phyloP scores from a whole-genome alignment of 2,888 invertebrate genomes.

The Clostera curtula region DNA sequence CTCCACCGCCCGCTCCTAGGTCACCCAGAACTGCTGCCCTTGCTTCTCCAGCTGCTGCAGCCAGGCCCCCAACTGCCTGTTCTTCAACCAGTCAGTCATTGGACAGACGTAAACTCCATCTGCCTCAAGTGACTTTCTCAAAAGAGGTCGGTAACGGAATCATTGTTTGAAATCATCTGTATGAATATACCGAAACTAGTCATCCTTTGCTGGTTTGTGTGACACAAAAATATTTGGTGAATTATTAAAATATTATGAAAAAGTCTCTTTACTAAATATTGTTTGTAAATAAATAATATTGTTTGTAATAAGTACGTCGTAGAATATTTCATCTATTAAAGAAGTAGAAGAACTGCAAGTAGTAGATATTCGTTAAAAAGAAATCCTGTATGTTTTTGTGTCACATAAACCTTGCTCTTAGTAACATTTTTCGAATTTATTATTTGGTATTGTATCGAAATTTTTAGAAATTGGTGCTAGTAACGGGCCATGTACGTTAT shows the following conservation, averaged over 20 bases:
- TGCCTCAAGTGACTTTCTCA: constrained; percentile 90
- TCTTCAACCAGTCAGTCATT: constrained; percentile 78
- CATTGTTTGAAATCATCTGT: constrained; percentile 76
- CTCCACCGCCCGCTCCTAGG: constrained; percentile 58
- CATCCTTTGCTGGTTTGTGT: constrained; percentile 19
- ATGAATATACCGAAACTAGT: constrained; percentile 28
- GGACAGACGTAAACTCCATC: constrained; percentile 79
- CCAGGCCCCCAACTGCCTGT: constrained; percentile 81
- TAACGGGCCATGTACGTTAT: constrained; percentile 21
- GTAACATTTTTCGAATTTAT: constrained; percentile 26
- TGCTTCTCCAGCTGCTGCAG: constrained; percentile 56
- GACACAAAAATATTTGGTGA: constrained; percentile 4
- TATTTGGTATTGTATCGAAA: constrained; percentile 23
- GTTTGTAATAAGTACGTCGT: too few species aligned
- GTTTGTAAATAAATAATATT: too few species aligned
- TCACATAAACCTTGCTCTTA: constrained; percentile 10
- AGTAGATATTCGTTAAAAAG: too few species aligned
- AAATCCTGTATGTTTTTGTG: too few species aligned
- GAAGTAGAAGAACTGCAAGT: too few species aligned
- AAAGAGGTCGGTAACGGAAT: constrained; percentile 94
- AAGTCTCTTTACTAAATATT: too few species aligned
- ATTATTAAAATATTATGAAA: not conserved
- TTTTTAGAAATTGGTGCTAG: constrained; percentile 39
- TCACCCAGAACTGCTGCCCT: constrained; percentile 49
- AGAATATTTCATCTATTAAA: too few species aligned